phyloP scores from a whole-genome alignment of 2,113 vertebrate species.

The Macquaria australasica region DNA sequence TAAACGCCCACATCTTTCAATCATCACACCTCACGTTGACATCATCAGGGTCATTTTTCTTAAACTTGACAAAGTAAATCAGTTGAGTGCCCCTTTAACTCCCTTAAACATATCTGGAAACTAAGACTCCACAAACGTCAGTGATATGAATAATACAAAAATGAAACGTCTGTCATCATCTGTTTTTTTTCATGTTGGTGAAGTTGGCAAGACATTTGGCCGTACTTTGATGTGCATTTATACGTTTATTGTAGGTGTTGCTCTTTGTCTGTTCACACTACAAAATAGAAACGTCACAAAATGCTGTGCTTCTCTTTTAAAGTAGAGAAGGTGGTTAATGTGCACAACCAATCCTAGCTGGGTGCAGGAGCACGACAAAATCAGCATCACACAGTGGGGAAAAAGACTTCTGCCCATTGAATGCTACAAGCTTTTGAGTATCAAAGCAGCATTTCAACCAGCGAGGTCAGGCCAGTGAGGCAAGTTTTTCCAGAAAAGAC shows the following conservation, averaged over 20 bases:
- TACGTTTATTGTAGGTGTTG: background rate
- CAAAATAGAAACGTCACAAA: background rate
- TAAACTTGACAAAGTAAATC: too few species aligned
- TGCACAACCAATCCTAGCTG: background rate
- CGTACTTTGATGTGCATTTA: background rate
- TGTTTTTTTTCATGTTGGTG: background rate
- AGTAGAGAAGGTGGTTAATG: background rate
- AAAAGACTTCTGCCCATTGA: background rate
- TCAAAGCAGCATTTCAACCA: background rate
- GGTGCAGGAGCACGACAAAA: background rate
- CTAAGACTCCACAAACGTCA: too few species aligned
- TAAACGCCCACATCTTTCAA: too few species aligned
- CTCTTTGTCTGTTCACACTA: background rate
- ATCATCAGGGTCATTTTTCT: too few species aligned
- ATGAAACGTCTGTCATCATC: too few species aligned
- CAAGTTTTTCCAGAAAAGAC: background rate
- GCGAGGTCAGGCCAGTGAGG: background rate
- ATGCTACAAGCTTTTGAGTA: background rate
- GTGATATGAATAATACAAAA: too few species aligned
- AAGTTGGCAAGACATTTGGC: background rate
- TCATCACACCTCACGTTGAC: too few species aligned
- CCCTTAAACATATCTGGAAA: too few species aligned
- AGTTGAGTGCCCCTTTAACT: too few species aligned
- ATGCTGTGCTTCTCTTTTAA: background rate
- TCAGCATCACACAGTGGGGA: background rate